Base-by-base conservation (phyloP, 2,113 vertebrate genomes). In the Hypomesus transpacificus region DNA sequence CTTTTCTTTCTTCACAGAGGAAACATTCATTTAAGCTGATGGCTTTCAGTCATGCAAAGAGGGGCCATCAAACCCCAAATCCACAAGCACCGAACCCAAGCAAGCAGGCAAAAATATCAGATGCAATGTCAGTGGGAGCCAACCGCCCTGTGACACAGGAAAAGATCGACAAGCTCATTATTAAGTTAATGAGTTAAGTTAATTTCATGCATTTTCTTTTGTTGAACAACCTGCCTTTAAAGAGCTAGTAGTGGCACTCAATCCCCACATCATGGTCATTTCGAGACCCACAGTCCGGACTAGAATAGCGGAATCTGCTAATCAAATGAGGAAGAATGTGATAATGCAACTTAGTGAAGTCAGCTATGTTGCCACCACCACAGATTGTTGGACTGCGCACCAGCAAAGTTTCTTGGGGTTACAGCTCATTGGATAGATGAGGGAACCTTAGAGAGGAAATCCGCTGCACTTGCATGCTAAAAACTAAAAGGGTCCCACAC, bases 101-200 rank as follows among this genome's bases (percentile, higher is more conserved):
- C 46, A 83, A 76, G 50, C 70, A 76, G 71, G 66, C 50, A 68
- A 79, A 71, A 70, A 39, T 76, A 73, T 54, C n/a, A 69, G 73
- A 73, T 1, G 34, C 70, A n/a, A 76, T 79, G 16, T 52, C 56
- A 72, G 21, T 69, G 9, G 64, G 64, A 71, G 70, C 52, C 66
- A 66, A 31, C 67, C 76, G 11, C 74, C 56, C 7, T 71, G 76
- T 77, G 46, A 26, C 79, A 70, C 76, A 77, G 28, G 64, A 26
- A 21, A 81, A 51, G 26, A 57, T 76, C 18, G 71, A 84, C 65
- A 71, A 72, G 54, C 56, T 82, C n/a, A n/a, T n/a, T n/a, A n/a
- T n/a, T n/a, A n/a, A n/a, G n/a, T n/a, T n/a, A n/a, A n/a, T n/a
- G n/a, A n/a, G n/a, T n/a, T n/a, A n/a, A n/a, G n/a, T n/a, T n/a